These are phyloP conservation scores for Mechanitis mazaeus DNA, from an alignment of 2,888 invertebrate genomes.

Conservation along the genomic window DNA sequence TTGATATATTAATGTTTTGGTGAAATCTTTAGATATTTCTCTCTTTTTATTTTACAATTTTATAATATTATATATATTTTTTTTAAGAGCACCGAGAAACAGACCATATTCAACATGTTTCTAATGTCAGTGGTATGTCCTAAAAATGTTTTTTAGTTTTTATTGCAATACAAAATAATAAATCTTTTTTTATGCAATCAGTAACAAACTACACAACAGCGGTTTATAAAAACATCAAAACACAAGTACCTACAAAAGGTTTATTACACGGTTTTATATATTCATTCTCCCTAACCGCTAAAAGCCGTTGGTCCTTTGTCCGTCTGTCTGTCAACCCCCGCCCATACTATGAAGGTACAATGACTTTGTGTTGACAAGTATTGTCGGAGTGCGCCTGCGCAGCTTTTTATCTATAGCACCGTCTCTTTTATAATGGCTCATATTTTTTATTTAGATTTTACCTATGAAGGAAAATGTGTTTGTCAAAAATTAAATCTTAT, in stretches of 20 bases:
- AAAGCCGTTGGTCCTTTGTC: conserved; percentile 47
- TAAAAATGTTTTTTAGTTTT: neutral
- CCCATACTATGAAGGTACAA: conserved; percentile 29
- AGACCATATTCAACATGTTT: neutral
- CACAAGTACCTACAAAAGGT: conserved; percentile 12
- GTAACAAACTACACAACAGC: neutral
- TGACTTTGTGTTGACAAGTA: conserved; percentile 58
- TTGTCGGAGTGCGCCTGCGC: conserved; percentile 42
- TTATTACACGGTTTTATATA: conserved; percentile 10
- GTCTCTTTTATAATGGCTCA: conserved; percentile 17
- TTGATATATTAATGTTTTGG: too few relatives aligned
- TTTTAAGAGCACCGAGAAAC: too few relatives aligned
- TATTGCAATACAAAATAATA: neutral
- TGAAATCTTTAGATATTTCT: neutral
- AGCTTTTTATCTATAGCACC: conserved; percentile 26
- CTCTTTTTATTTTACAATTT: too few relatives aligned
- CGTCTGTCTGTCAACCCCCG: conserved; percentile 45
- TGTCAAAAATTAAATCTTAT: neutral
- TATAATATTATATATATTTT: too few relatives aligned
- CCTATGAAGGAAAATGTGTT: neutral
- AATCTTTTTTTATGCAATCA: neutral
- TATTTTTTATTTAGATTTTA: conserved; percentile 20
- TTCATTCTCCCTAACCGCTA: conserved; percentile 24
- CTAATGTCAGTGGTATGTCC: neutral
- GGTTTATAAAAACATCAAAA: conserved; percentile 14